A percentile compares a stretch with the other conserved stretches of the same genome.
These are phyloP conservation scores for Poecilobothrus nobilitatus DNA, from an alignment of 2,888 invertebrate genomes.

Conservation along the genomic window DNA sequence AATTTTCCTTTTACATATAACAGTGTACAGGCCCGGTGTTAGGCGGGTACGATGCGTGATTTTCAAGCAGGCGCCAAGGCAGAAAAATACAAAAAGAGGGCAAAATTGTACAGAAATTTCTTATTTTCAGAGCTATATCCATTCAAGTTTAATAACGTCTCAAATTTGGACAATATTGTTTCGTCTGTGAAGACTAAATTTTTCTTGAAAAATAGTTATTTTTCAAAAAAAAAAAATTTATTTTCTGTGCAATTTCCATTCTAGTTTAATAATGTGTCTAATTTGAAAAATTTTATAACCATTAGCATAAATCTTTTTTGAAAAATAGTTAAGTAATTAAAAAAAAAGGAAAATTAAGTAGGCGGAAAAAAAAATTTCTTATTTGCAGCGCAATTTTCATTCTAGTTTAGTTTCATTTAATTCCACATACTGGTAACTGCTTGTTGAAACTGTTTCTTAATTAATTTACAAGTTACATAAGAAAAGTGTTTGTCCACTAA, in stretches of 20 bases:
- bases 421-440: constrained; percentile 2
- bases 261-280: constrained; percentile 8
- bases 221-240: not conserved
- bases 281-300: constrained; percentile 7
- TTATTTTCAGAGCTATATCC: constrained; percentile 5
- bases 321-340: constrained; percentile 9
- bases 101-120: constrained; percentile 2
- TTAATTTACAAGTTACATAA: constrained; percentile 6
- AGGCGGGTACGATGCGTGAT: constrained; percentile 8
- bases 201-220: not conserved
- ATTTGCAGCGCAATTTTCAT: constrained; percentile 8
- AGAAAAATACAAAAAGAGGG: constrained; percentile 2
- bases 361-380: constrained; percentile 5
- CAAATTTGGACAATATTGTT: constrained; percentile 7
- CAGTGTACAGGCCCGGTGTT: not conserved
- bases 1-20: too few relatives aligned
- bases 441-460: constrained; percentile 1
- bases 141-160: not conserved
- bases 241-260: constrained; percentile 8
- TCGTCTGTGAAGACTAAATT: not conserved
- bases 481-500: not conserved
- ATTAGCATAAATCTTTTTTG: constrained; percentile 5
- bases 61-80: not conserved
- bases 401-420: too few relatives aligned
- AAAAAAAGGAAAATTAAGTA: too few relatives aligned